These are phyloP conservation scores for Panagrolaimus sp. DNA, from an alignment of 1,140 invertebrate genomes.

Conservation along the genomic window DNA sequence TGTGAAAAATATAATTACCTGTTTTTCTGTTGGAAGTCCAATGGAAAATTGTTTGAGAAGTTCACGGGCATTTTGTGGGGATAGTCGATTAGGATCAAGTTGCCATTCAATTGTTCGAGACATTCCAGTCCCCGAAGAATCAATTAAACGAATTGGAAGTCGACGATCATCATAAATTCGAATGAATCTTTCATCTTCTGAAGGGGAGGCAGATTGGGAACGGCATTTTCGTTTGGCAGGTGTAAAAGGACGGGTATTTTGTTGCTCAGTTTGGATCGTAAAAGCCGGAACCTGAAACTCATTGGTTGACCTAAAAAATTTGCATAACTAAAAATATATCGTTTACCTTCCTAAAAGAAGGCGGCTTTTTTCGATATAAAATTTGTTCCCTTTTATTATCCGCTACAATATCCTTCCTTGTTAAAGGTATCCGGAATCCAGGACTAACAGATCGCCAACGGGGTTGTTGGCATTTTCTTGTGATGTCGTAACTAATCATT, in stretches of 20 bases:
- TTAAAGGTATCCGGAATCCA: slow-evolving; percentile 17
- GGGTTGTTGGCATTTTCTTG: slow-evolving; percentile 24
- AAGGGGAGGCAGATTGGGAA: background rate
- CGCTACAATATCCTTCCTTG: slow-evolving; percentile 21
- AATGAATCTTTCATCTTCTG: slow-evolving; percentile 24
- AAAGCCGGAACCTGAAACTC: slow-evolving; percentile 28
- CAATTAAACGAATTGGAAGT: slow-evolving; percentile 22
- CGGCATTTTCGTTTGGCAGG: slow-evolving; percentile 26
- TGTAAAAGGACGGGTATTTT: slow-evolving; percentile 24
- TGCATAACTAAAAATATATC: background rate
- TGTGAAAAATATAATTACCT: slow-evolving; percentile 1
- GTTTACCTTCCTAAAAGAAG: slow-evolving; percentile 23
- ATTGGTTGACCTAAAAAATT: background rate
- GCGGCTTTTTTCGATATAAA: slow-evolving; percentile 26
- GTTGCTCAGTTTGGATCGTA: slow-evolving; percentile 32
- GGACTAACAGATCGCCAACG: slow-evolving; percentile 32
- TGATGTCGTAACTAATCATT: slow-evolving; percentile 33
- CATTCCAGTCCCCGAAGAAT: background rate
- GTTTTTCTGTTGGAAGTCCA: slow-evolving; percentile 20
- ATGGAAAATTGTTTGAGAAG: slow-evolving; percentile 21
- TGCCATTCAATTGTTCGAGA: slow-evolving; percentile 22
- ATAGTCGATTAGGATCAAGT: slow-evolving; percentile 24
- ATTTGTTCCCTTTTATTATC: slow-evolving; percentile 33
- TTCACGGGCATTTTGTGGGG: slow-evolving; percentile 18
- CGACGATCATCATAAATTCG: slow-evolving; percentile 28